phyloP scores from a whole-genome alignment of 1,140 invertebrate genomes.

The Drosophila quadrilineata region DNA sequence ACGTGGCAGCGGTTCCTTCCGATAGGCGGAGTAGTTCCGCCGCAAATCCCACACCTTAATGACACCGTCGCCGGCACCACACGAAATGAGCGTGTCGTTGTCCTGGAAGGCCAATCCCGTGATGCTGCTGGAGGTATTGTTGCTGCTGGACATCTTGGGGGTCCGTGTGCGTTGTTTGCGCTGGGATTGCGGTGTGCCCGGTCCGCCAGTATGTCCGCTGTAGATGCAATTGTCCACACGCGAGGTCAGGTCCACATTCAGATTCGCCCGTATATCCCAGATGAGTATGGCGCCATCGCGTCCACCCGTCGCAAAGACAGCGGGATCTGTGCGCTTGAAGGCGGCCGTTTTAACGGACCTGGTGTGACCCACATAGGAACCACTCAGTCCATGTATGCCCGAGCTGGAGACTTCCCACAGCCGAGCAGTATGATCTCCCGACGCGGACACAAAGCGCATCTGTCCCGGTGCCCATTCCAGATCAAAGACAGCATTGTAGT shows the following conservation, averaged over 20 bases:
- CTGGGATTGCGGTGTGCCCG: conserved; percentile 82
- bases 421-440: conserved; percentile 90
- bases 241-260: conserved; percentile 80
- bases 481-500: conserved; percentile 94
- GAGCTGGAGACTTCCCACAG: conserved; percentile 87
- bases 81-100: conserved; percentile 88
- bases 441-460: conserved; percentile 90
- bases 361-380: conserved; percentile 87
- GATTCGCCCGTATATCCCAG: conserved; percentile 88
- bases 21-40: conserved; percentile 88
- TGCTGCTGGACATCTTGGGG: conserved; percentile 66
- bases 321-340: conserved; percentile 86
- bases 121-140: conserved; percentile 84
- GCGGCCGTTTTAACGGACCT: conserved; percentile 90
- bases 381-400: conserved; percentile 83
- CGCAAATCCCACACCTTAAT: conserved; percentile 94
- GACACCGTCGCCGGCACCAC: conserved; percentile 90
- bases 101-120: conserved; percentile 89
- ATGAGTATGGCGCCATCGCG: conserved; percentile 91
- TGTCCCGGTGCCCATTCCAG: conserved; percentile 90
- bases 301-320: conserved; percentile 92
- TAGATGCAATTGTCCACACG: conserved; percentile 85
- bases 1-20: conserved; percentile 87
- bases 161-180: conserved; percentile 78
- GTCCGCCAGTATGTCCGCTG: conserved; percentile 84